These are phyloP conservation scores for Drosophila lowei DNA, from an alignment of 1,140 invertebrate genomes.

Conservation along the genomic window DNA sequence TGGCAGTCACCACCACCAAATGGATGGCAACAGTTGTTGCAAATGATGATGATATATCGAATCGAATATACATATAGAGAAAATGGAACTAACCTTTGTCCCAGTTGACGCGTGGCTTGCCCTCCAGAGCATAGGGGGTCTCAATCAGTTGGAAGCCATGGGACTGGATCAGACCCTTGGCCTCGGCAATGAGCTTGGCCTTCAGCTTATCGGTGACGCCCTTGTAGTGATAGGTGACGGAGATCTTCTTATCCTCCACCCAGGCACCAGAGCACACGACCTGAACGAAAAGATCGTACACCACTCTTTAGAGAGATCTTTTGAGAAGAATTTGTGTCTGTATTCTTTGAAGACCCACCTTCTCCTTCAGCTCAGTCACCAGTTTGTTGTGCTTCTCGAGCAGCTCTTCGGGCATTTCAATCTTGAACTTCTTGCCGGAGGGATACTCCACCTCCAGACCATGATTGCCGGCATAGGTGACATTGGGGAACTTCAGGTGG, in stretches of 20 bases:
- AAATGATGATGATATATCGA: conserved; percentile 32
- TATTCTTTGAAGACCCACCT: conserved; percentile 84
- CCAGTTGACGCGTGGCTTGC: conserved; percentile 94
- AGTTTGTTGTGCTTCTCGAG: conserved; percentile 91
- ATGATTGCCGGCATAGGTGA: conserved; percentile 96
- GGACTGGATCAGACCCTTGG: conserved; percentile 88
- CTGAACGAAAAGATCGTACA: conserved; percentile 68
- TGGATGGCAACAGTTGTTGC: conserved; percentile 67
- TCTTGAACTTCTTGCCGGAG: conserved; percentile 95
- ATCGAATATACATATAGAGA: not conserved
- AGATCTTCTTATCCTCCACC: conserved; percentile 95
- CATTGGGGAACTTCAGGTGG: conserved; percentile 94
- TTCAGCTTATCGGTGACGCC: conserved; percentile 89
- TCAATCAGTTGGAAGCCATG: conserved; percentile 90
- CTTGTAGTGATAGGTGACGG: conserved; percentile 94
- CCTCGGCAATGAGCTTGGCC: conserved; percentile 87
- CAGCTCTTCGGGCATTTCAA: conserved; percentile 94
- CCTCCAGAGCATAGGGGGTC: conserved; percentile 93
- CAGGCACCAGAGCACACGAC: conserved; percentile 93
- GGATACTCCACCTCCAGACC: conserved; percentile 94
- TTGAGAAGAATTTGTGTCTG: too few species aligned
- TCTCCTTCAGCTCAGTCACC: conserved; percentile 91
- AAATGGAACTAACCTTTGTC: conserved; percentile 87
- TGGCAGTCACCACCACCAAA: conserved; percentile 15
- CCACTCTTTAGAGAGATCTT: not conserved